Conservation (phyloP, 2,797 vertebrate species). For the Squalus acanthias region DNA sequence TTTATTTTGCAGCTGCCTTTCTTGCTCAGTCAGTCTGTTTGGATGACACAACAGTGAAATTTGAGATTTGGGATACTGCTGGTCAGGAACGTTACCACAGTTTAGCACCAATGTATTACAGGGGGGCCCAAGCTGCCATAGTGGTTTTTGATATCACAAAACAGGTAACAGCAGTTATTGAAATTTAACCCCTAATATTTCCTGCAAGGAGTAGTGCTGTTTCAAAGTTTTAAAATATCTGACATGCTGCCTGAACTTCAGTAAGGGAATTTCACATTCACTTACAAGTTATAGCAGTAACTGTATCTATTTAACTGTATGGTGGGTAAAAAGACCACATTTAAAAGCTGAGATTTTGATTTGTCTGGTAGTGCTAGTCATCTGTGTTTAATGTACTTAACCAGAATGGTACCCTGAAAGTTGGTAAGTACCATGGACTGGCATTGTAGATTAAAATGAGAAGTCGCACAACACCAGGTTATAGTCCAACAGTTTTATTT, state of each 20-base stretch:
- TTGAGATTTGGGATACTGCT: slow-evolving; percentile 81
- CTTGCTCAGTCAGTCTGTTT: slow-evolving; percentile 76
- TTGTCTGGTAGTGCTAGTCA: background rate
- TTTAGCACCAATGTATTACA: slow-evolving; percentile 79
- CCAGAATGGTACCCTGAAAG: background rate
- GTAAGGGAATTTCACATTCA: background rate
- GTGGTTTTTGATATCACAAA: slow-evolving; percentile 79
- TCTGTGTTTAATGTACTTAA: background rate
- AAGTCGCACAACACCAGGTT: too few relatives aligned
- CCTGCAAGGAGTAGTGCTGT: background rate
- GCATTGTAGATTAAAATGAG: background rate
- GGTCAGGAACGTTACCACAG: slow-evolving; percentile 79
- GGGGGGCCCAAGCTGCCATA: slow-evolving; percentile 75
- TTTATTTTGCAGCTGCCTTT: slow-evolving; percentile 62
- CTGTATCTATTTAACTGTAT: background rate
- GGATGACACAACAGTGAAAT: slow-evolving; percentile 77
- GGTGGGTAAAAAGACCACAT: background rate
- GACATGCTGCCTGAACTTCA: background rate
- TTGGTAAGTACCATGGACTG: background rate
- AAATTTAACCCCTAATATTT: background rate
- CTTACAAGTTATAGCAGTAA: background rate
- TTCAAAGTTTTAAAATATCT: background rate
- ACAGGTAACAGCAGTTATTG: slow-evolving; percentile 54
- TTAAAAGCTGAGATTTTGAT: background rate
- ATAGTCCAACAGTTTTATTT: background rate